phyloP scores from a whole-genome alignment of 2,888 invertebrate genomes.

The Hylaea fasciaria region DNA sequence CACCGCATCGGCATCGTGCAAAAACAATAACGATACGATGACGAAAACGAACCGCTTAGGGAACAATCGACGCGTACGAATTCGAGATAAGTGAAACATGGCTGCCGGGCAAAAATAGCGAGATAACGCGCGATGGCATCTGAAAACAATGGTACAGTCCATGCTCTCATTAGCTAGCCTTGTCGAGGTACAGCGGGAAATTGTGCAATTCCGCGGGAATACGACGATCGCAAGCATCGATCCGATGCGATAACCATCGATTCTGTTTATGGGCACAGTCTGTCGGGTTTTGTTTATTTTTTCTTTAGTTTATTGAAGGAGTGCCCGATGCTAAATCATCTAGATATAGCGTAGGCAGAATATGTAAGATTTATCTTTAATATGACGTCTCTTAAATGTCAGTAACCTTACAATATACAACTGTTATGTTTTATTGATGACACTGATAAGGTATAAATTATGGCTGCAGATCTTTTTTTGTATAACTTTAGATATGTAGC shows the following conservation, averaged over 20 bases:
- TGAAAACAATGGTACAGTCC: conserved; percentile 80
- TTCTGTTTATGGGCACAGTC: conserved; percentile 39
- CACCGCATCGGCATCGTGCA: conserved; percentile 42
- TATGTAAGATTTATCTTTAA: conserved; percentile 13
- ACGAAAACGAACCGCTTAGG: conserved; percentile 67
- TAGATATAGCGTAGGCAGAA: conserved; percentile 32
- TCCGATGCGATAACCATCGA: conserved; percentile 67
- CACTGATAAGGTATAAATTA: conserved; percentile 6
- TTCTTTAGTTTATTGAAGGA: conserved; percentile 43
- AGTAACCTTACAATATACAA: conserved; percentile 15
- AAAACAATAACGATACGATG: conserved; percentile 63
- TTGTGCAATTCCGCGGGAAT: conserved; percentile 76
- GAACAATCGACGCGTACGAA: conserved; percentile 75
- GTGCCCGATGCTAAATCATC: conserved; percentile 24
- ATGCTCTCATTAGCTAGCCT: conserved; percentile 82
- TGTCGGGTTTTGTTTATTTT: conserved; percentile 37
- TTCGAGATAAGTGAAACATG: conserved; percentile 79
- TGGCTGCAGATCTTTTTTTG: conserved; percentile 6
- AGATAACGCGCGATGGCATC: conserved; percentile 78
- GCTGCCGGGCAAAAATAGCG: conserved; percentile 78
- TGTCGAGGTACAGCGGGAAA: conserved; percentile 70
- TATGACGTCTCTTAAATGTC: conserved; percentile 20
- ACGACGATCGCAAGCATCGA: conserved; percentile 68
- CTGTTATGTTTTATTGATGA: conserved; percentile 17
- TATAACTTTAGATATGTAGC: background rate